These are phyloP conservation scores for Teleiodes luculella DNA, from an alignment of 2,888 invertebrate genomes.

Conservation along the genomic window DNA sequence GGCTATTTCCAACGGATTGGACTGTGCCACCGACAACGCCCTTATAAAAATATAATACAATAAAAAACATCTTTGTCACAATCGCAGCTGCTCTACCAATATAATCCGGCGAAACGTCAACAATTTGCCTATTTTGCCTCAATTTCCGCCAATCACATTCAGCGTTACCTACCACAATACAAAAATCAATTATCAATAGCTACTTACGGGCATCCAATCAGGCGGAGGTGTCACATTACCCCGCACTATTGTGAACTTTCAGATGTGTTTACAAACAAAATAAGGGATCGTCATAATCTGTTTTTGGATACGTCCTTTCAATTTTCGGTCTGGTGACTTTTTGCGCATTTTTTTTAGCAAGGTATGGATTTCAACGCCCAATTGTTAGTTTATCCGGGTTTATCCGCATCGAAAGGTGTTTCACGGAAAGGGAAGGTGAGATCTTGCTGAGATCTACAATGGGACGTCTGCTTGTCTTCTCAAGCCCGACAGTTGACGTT, in stretches of 20 bases:
- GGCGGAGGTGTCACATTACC: constrained; percentile 74
- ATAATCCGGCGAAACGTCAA: constrained; percentile 60
- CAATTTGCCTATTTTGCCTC: constrained; percentile 62
- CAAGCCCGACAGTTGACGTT: constrained; percentile 58
- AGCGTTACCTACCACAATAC: constrained; percentile 53
- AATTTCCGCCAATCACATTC: constrained; percentile 43
- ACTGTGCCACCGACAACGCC: too few relatives aligned
- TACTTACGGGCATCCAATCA: constrained; percentile 64
- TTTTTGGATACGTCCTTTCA: constrained; percentile 68
- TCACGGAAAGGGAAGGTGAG: constrained; percentile 66
- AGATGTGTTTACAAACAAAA: constrained; percentile 76
- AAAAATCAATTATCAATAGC: constrained; percentile 64
- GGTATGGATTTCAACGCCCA: constrained; percentile 76
- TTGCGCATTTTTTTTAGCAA: constrained; percentile 50
- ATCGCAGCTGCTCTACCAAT: constrained; percentile 57
- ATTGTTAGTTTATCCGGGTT: constrained; percentile 68
- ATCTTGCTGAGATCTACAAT: constrained; percentile 62
- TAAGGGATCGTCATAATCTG: constrained; percentile 76
- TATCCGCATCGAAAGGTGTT: constrained; percentile 59
- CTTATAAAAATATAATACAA: too few relatives aligned
- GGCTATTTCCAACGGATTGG: too few relatives aligned
- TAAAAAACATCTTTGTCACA: constrained; percentile 25
- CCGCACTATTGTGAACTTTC: constrained; percentile 50
- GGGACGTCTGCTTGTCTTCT: constrained; percentile 61
- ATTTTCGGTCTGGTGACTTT: constrained; percentile 70